These are phyloP conservation scores for Heterodera carotae DNA, from an alignment of 1,140 invertebrate species.

Conservation along the genomic window DNA sequence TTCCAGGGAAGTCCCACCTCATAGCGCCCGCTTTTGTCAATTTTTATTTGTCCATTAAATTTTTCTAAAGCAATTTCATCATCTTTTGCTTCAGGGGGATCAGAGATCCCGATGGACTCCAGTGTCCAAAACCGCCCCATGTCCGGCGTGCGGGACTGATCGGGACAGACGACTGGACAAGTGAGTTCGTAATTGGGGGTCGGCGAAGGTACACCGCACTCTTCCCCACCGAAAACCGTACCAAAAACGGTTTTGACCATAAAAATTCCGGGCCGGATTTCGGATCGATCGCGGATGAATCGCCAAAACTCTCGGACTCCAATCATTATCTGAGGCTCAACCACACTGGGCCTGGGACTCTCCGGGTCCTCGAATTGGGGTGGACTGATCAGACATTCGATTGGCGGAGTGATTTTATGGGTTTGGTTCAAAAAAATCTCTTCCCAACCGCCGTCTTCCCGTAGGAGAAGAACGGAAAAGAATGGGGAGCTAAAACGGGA, in stretches of 20 bases:
- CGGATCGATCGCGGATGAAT: not conserved
- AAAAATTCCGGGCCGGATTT: not conserved
- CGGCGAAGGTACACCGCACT: not conserved
- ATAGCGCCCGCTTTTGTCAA: not conserved
- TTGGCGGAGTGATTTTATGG: not conserved
- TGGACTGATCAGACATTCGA: not conserved
- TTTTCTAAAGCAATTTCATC: not conserved
- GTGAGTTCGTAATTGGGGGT: not conserved
- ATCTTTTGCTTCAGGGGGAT: not conserved
- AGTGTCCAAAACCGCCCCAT: not conserved
- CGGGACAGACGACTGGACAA: not conserved
- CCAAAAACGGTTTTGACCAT: not conserved
- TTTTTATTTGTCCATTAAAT: not conserved
- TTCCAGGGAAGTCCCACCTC: not conserved
- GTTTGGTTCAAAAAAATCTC: not conserved
- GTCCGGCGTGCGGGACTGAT: not conserved
- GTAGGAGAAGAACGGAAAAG: not conserved
- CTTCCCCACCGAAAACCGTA: not conserved
- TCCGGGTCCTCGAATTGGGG: not conserved
- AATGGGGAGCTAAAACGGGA: not conserved
- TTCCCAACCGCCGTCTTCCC: not conserved
- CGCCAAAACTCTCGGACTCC: constrained; percentile 11
- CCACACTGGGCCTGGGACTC: too few species aligned
- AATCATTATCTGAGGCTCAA: not conserved
- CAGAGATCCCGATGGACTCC: not conserved